phyloP scores from a whole-genome alignment of 2,113 vertebrate genomes.

The Myiozetetes cayanensis region DNA sequence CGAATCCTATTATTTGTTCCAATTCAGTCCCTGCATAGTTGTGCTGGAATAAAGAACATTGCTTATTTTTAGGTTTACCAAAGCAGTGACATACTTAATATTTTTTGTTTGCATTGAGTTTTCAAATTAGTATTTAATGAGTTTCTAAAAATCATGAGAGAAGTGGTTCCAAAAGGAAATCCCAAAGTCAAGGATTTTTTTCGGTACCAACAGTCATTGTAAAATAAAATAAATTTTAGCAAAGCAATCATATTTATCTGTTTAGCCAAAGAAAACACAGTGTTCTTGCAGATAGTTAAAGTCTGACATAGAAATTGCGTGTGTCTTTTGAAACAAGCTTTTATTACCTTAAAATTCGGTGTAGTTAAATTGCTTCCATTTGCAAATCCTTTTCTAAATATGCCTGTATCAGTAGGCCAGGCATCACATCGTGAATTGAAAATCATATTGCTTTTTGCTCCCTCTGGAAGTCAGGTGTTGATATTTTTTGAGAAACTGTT shows the following conservation, averaged over 20 bases:
- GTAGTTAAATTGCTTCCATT: background rate
- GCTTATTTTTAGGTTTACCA: background rate
- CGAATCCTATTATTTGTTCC: background rate
- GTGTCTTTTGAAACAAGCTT: background rate
- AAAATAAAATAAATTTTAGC: background rate
- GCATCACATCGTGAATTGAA: background rate
- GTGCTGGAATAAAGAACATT: background rate
- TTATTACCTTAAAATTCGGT: background rate
- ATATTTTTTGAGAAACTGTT: slow-evolving; percentile 16
- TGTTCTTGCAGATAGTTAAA: background rate
- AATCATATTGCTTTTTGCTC: background rate
- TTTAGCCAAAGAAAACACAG: background rate
- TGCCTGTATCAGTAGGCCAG: background rate
- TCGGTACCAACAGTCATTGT: background rate
- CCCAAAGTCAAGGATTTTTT: background rate
- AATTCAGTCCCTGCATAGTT: background rate
- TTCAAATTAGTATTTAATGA: background rate
- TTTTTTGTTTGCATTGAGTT: background rate
- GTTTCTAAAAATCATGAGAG: background rate
- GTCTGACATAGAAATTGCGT: background rate
- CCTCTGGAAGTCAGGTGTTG: background rate
- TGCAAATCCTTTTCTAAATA: background rate
- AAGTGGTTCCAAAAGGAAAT: background rate
- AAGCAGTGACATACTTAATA: background rate
- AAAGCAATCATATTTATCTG: background rate